phyloP scores from a whole-genome alignment of 2,888 invertebrate genomes.

The Callimorpha dominula region DNA sequence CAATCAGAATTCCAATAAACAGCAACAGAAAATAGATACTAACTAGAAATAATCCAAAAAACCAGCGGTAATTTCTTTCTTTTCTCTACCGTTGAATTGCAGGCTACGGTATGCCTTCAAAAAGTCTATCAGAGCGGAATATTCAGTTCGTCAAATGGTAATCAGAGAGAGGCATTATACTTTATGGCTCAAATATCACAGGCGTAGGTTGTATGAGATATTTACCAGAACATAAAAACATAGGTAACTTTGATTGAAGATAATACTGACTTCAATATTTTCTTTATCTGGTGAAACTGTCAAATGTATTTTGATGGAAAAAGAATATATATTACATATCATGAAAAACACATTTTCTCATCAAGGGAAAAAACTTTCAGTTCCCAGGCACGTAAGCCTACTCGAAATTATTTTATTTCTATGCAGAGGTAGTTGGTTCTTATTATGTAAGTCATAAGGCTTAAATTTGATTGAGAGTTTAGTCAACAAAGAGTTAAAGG shows the following conservation, averaged over 20 bases:
- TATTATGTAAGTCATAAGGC: constrained; percentile 44
- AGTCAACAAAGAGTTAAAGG: constrained; percentile 60
- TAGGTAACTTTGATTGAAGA: constrained; percentile 61
- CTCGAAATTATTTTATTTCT: constrained; percentile 68
- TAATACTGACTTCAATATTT: constrained; percentile 43
- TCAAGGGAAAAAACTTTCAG: constrained; percentile 64
- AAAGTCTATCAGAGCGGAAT: constrained; percentile 81
- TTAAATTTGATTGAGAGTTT: constrained; percentile 42
- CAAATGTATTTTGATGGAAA: constrained; percentile 41
- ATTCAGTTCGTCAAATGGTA: constrained; percentile 84
- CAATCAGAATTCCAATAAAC: constrained; percentile 61
- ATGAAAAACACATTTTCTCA: constrained; percentile 60
- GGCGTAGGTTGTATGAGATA: constrained; percentile 66
- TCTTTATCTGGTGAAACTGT: constrained; percentile 38
- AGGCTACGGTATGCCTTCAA: constrained; percentile 72
- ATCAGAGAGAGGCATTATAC: constrained; percentile 82
- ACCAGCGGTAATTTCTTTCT: constrained; percentile 67
- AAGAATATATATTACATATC: constrained; percentile 52
- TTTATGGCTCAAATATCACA: constrained; percentile 85
- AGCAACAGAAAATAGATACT: constrained; percentile 47
- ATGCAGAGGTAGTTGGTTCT: constrained; percentile 32
- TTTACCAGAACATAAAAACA: constrained; percentile 75
- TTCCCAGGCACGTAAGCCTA: constrained; percentile 69
- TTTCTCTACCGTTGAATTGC: constrained; percentile 67
- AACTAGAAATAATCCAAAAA: constrained; percentile 59